Percentiles rank a stretch among this genome's conserved stretches.
phyloP scores from a whole-genome alignment of 2,888 invertebrate genomes.

The Lycocerus yunnanus region DNA sequence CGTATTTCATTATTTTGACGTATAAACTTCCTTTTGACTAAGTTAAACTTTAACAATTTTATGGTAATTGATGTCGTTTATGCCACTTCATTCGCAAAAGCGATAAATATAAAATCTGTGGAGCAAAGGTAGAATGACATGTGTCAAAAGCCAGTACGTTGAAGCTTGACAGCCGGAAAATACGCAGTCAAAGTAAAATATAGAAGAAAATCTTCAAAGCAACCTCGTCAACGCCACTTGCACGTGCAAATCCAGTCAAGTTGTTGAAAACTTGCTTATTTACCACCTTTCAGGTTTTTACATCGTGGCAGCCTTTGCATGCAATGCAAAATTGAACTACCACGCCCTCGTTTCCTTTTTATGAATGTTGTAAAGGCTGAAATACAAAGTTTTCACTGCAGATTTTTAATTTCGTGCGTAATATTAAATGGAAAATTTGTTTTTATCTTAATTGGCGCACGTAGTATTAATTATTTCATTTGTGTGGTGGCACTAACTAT shows the following conservation, averaged over 20 bases:
- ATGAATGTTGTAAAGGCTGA: constrained; percentile 40
- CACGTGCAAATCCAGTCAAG: constrained; percentile 48
- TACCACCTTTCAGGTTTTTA: constrained; percentile 49
- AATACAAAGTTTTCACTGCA: constrained; percentile 20
- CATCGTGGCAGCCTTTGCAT: constrained; percentile 43
- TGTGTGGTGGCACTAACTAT: too few relatives aligned
- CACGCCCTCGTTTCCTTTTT: constrained; percentile 47
- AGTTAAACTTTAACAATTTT: constrained; percentile 16
- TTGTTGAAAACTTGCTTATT: constrained; percentile 55
- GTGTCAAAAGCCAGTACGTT: constrained; percentile 43
- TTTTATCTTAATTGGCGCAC: not conserved
- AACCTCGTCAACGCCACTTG: constrained; percentile 47
- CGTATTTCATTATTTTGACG: not conserved
- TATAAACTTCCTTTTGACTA: not conserved
- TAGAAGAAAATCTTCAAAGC: constrained; percentile 51
- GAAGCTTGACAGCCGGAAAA: constrained; percentile 49
- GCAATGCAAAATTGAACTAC: constrained; percentile 50
- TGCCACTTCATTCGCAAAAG: constrained; percentile 25
- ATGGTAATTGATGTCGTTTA: constrained; percentile 27
- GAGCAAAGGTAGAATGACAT: constrained; percentile 43
- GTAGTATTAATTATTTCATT: not conserved
- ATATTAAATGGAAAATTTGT: not conserved
- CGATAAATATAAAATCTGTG: constrained; percentile 29
- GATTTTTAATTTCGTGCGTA: not conserved
- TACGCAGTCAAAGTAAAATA: constrained; percentile 50